These are phyloP conservation scores for Tenthredo distinguenda DNA, from an alignment of 2,888 invertebrate genomes.

Conservation along the genomic window DNA sequence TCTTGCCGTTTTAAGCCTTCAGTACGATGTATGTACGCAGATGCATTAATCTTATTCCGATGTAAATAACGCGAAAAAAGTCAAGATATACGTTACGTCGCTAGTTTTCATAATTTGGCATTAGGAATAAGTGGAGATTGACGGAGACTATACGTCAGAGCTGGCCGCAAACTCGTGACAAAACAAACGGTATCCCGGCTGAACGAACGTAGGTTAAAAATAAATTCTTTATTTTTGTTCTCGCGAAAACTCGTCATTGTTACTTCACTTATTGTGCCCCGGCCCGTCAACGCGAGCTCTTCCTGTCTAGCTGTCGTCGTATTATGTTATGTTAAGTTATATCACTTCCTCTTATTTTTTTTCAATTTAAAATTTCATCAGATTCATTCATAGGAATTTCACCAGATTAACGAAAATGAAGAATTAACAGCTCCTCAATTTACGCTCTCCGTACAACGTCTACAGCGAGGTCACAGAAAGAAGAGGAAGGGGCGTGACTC, in stretches of 20 bases:
- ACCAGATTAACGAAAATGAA: not conserved
- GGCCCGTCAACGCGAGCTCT: not conserved
- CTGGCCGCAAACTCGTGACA: conserved; percentile 2
- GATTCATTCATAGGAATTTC: not conserved
- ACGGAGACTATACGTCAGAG: not conserved
- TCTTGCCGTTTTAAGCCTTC: not conserved
- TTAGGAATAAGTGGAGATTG: not conserved
- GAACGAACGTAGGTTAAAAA: conserved; percentile 11
- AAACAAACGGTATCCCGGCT: conserved; percentile 23
- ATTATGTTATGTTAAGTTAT: not conserved
- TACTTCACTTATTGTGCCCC: not conserved
- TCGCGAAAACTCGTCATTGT: conserved; percentile 16
- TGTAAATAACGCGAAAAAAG: not conserved
- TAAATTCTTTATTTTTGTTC: conserved; percentile 51
- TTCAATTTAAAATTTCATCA: not conserved
- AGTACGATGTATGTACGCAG: not conserved
- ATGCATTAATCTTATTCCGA: not conserved
- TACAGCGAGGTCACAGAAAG: not conserved
- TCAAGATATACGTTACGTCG: not conserved
- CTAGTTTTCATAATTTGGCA: conserved; percentile 9
- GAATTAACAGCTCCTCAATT: not conserved
- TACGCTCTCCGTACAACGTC: not conserved
- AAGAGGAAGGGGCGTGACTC: not conserved
- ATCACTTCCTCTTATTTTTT: conserved; percentile 3
- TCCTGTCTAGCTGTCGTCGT: not conserved